These are phyloP conservation scores for Acheta domesticus DNA, from an alignment of 2,888 invertebrate species.

Conservation along the genomic window DNA sequence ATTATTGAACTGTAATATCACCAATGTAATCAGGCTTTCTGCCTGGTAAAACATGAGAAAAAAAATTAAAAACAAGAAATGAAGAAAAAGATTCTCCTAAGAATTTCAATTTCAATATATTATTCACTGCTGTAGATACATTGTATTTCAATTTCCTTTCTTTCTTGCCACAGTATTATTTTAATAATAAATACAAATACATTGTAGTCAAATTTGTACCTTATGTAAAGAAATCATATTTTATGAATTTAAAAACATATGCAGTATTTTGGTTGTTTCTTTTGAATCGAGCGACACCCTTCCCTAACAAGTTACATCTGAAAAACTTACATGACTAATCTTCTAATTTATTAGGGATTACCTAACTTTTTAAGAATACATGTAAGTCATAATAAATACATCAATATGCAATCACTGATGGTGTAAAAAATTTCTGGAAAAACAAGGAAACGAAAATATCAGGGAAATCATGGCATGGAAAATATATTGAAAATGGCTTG, in stretches of 20 bases:
- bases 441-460: too few relatives aligned
- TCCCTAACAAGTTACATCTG: too few relatives aligned
- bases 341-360: too few relatives aligned
- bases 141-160: neutral
- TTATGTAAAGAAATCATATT: conserved; percentile 7
- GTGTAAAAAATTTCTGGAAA: too few relatives aligned
- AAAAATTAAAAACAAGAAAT: conserved; percentile 18
- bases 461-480: too few relatives aligned
- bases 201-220: conserved; percentile 18
- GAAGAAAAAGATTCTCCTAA: neutral
- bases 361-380: too few relatives aligned
- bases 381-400: too few relatives aligned
- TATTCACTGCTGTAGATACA: neutral
- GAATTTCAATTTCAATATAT: neutral
- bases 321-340: too few relatives aligned
- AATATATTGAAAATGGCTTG: too few relatives aligned
- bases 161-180: conserved; percentile 18
- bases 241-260: conserved; percentile 18
- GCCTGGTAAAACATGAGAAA: neutral
- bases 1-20: neutral
- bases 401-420: too few relatives aligned
- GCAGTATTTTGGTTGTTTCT: neutral
- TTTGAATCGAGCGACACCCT: neutral
- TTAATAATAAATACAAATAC: conserved; percentile 18
- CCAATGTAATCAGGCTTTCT: neutral